These are phyloP conservation scores for Zosterops hypoxanthus DNA, from an alignment of 2,113 vertebrate genomes.

Conservation along the genomic window DNA sequence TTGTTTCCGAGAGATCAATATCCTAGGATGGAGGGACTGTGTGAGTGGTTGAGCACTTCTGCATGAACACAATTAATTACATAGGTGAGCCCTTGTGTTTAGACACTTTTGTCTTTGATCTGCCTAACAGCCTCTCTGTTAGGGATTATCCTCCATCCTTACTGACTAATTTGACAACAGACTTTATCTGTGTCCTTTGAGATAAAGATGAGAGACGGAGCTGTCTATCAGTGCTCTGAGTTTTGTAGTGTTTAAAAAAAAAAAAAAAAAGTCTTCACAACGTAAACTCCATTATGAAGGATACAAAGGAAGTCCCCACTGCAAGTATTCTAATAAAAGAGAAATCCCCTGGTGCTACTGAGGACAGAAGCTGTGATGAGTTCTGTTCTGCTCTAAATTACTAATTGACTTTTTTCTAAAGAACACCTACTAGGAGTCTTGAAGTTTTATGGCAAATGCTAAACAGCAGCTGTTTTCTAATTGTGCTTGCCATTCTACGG, in stretches of 20 bases:
- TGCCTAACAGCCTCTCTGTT: background rate
- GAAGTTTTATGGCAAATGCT: constrained; percentile 30
- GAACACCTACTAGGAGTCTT: constrained; percentile 46
- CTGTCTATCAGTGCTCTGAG: background rate
- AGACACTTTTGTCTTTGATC: constrained; percentile 5
- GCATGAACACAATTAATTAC: background rate
- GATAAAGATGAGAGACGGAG: constrained; percentile 20
- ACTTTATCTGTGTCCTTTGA: background rate
- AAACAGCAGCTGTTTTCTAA: constrained; percentile 49
- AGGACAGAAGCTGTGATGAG: constrained; percentile 27
- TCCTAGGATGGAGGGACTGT: background rate
- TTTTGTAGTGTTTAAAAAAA: background rate
- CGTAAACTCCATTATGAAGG: background rate
- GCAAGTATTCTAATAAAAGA: constrained; percentile 39
- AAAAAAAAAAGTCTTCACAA: background rate
- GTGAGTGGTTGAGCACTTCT: background rate
- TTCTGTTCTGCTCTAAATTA: constrained; percentile 46
- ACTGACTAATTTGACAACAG: constrained; percentile 29
- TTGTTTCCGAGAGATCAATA: constrained; percentile 31
- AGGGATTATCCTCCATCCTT: background rate
- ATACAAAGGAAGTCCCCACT: background rate
- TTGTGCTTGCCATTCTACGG: background rate
- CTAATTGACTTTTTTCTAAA: constrained; percentile 45
- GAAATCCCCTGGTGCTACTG: background rate
- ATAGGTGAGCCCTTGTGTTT: background rate